A percentile compares a stretch with the other conserved stretches of the same genome.
Evolutionary conservation across 2,888 invertebrate species (phyloP).

Genomic region (Melanostoma mellinum): DNA sequence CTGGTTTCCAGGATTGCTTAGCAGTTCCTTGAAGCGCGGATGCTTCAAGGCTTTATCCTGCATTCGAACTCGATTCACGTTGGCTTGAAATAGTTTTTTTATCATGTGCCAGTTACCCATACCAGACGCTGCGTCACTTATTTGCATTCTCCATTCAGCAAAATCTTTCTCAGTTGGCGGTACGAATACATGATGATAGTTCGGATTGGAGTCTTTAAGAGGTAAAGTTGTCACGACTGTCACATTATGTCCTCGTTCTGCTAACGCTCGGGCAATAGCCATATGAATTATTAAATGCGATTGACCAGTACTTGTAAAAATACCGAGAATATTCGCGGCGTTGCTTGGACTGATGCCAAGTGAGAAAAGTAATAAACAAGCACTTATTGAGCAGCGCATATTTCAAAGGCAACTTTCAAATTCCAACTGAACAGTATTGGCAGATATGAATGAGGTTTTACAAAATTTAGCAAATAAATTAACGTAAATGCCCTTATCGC

Average conservation of each 20-base stretch:
- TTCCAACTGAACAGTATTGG: background rate
- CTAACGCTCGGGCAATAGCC: constrained; percentile 57
- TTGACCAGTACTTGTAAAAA: constrained; percentile 52
- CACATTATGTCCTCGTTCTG: constrained; percentile 73
- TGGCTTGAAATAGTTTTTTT: constrained; percentile 27
- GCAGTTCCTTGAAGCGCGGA: constrained; percentile 59
- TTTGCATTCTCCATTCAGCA: background rate
- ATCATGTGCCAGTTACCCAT: constrained; percentile 46
- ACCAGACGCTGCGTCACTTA: constrained; percentile 12
- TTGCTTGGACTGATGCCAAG: background rate
- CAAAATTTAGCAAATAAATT: background rate
- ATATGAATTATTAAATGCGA: constrained; percentile 74
- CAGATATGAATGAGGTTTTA: too few species aligned
- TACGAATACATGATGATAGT: constrained; percentile 76
- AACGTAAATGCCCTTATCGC: background rate
- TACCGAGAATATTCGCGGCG: constrained; percentile 44
- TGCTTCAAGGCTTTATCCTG: constrained; percentile 46
- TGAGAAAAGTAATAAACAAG: background rate
- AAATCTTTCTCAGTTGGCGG: constrained; percentile 29
- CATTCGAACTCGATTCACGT: constrained; percentile 37
- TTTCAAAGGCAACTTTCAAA: background rate
- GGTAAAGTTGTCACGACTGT: constrained; percentile 73
- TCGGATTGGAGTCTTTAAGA: constrained; percentile 78
- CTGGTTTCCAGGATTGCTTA: constrained; percentile 52
- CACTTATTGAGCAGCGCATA: background rate